Percentiles rank a stretch among this genome's conserved stretches.
Evolutionary conservation across 2,888 invertebrate species (phyloP).

Genomic region (Vesta saturnalis): DNA sequence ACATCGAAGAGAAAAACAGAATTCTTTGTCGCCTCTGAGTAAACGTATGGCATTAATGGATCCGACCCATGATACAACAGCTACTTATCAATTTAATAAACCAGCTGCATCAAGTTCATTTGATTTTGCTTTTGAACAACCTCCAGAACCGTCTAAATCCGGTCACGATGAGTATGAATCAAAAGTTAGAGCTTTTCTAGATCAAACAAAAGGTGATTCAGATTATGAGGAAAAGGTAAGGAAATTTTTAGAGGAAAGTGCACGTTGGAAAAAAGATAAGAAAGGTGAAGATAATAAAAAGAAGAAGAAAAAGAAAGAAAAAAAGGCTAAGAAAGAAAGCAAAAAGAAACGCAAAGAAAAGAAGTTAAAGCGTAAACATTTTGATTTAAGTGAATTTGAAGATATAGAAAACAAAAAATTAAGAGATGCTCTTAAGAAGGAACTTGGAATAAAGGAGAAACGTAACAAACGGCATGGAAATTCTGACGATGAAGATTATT

Average conservation of each 20-base stretch:
- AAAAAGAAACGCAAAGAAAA: constrained; percentile 80
- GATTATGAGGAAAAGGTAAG: constrained; percentile 87
- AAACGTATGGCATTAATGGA: constrained; percentile 83
- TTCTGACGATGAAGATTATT: constrained; percentile 63
- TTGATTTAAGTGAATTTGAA: constrained; percentile 72
- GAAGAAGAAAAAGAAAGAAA: constrained; percentile 66
- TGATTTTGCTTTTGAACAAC: constrained; percentile 64
- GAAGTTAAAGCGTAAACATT: constrained; percentile 74
- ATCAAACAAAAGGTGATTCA: constrained; percentile 81
- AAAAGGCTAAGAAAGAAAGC: constrained; percentile 75
- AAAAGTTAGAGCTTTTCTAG: constrained; percentile 74
- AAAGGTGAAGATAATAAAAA: constrained; percentile 73
- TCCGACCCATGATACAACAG: constrained; percentile 64
- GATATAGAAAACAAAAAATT: constrained; percentile 72
- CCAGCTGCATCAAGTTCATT: constrained; percentile 66
- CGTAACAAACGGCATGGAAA: constrained; percentile 57
- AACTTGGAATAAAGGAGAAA: constrained; percentile 58
- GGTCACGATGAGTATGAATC: constrained; percentile 73
- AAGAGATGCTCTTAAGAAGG: constrained; percentile 74
- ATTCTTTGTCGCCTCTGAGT: constrained; percentile 82
- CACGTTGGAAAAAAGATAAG: constrained; percentile 79
- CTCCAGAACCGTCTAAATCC: constrained; percentile 59
- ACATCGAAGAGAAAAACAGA: constrained; percentile 69
- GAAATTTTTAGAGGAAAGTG: constrained; percentile 85
- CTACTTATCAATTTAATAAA: constrained; percentile 77